phyloP scores from a whole-genome alignment of 2,113 vertebrate genomes.

The Seriola dumerili region DNA sequence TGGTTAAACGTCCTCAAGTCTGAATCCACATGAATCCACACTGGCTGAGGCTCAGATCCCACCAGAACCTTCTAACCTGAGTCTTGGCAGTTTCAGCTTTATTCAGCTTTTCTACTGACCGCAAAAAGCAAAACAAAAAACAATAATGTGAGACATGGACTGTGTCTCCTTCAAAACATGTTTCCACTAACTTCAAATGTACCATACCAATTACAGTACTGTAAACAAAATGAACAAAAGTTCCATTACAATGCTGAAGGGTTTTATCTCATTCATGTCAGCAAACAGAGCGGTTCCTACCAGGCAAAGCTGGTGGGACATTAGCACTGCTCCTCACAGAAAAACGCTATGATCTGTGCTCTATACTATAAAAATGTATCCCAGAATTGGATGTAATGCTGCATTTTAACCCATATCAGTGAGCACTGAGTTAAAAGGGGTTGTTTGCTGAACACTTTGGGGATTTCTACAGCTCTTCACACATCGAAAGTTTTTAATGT shows the following conservation, averaged over 20 bases:
- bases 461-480: constrained; percentile 44
- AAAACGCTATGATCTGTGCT: constrained; percentile 31
- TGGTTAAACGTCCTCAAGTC: constrained; percentile 22
- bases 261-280: neutral
- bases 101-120: constrained; percentile 31
- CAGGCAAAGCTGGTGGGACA: neutral
- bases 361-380: constrained; percentile 40
- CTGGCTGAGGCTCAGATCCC: constrained; percentile 50
- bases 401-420: constrained; percentile 58
- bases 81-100: constrained; percentile 32
- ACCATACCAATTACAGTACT: neutral
- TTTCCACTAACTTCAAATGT: constrained; percentile 12
- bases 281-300: too few relatives aligned
- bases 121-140: constrained; percentile 34
- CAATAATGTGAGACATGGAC: constrained; percentile 8
- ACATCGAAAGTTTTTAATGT: constrained; percentile 29
- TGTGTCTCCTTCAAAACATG: constrained; percentile 18
- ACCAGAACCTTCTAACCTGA: constrained; percentile 54
- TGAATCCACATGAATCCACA: constrained; percentile 56
- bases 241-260: neutral
- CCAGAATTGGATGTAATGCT: constrained; percentile 27
- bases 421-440: constrained; percentile 39
- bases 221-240: neutral
- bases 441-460: constrained; percentile 31
- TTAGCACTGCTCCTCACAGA: constrained; percentile 12